Base-by-base conservation (phyloP, 1,140 invertebrate genomes). In the Rhizoglyphus robini region DNA sequence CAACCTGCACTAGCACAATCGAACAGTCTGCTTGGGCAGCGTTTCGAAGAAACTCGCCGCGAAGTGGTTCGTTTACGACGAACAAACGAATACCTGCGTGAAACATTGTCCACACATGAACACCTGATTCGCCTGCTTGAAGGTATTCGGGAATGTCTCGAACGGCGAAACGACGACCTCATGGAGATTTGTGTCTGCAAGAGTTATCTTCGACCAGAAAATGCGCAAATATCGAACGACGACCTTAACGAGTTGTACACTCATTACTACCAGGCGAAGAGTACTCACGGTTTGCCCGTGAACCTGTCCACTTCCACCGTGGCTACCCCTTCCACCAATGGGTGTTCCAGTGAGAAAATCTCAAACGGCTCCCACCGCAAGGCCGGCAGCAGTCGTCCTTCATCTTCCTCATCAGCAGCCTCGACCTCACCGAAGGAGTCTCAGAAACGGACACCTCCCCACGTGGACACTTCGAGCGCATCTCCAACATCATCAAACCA, bases 51-150 rank as follows among this genome's bases (percentile, higher is more conserved):
- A 2, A 60, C 58, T 11, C 58, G 58, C 13, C 27, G 15, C 13
- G 58, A 60, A 27, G 15, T 60, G 2, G 27, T 60, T 20, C 58
- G 58, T 4, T 23, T 60, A 46, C 27, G 58, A 34, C 58, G 58
- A 2, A 60, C 58, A 46, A 60, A 60, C 36, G 58, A 60, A n/a
- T 60, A 60, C 29, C 27, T 60, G 4, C 58, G 58, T 46, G 58
- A 60, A 46, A 60, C 58, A 27, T 46, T 60, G n/a, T 15, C 58
- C 58, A 60, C 58, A 34, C 3, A 60, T 27, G 58, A 60, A 46
- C 27, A 60, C 29, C 29, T 60, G 58, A 60, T 60, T 4, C 58
- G 58, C 2, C 29, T 60, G 27, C 29, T 60, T 29, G 58, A 60
- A 46, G 58, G 58, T 15, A 60, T 60, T 3, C 32, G 58, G 1